Conservation (phyloP, 2,888 invertebrate genomes). For the Furcula furcula region DNA sequence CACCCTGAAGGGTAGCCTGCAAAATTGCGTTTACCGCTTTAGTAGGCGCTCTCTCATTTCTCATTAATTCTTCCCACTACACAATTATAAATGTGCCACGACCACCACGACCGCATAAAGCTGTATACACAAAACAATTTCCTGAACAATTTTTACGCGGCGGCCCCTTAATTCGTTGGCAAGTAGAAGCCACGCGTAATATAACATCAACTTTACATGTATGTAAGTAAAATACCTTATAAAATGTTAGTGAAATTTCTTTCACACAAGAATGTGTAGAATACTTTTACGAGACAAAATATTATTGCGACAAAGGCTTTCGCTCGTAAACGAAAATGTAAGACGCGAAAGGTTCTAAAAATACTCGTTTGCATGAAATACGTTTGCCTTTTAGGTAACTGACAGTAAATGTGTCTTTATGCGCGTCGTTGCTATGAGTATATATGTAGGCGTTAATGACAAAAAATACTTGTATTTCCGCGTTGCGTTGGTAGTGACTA, state of each 20-base stretch:
- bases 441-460: slow-evolving; percentile 14
- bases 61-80: slow-evolving; percentile 12
- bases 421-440: slow-evolving; percentile 20
- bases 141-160: slow-evolving; percentile 32
- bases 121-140: slow-evolving; percentile 40
- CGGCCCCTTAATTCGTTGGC: slow-evolving; percentile 29
- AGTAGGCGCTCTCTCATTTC: slow-evolving; percentile 1
- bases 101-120: slow-evolving; percentile 21
- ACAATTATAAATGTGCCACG: slow-evolving; percentile 17
- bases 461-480: no score
- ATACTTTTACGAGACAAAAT: slow-evolving; percentile 23
- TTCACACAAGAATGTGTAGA: slow-evolving; percentile 21
- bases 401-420: slow-evolving; percentile 8
- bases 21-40: no score
- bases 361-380: slow-evolving; percentile 15
- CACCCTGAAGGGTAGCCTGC: no score
- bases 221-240: slow-evolving; percentile 22
- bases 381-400: slow-evolving; percentile 7
- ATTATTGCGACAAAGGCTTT: slow-evolving; percentile 17
- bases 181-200: no score
- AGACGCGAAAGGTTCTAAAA: slow-evolving; percentile 12
- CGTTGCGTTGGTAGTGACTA: no score
- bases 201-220: slow-evolving; percentile 9
- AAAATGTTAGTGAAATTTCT: slow-evolving; percentile 31
- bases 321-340: slow-evolving; percentile 5